Percentiles rank a stretch among this genome's conserved stretches.
Evolutionary conservation across 2,888 invertebrate genomes (phyloP).

Genomic region (Sinodicranocentrus sp.): DNA sequence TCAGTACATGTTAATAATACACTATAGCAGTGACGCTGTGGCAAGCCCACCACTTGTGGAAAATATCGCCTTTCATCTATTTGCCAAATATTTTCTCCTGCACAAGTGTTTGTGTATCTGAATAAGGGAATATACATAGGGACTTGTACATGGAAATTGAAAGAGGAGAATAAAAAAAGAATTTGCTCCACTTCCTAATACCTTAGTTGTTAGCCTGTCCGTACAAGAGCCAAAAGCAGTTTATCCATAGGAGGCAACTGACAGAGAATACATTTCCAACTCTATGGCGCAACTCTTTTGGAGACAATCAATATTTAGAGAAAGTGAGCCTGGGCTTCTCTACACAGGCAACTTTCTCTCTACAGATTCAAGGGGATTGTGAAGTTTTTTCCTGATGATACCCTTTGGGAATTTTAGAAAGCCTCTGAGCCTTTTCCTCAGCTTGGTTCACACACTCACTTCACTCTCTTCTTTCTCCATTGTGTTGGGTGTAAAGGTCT

Average conservation of each 20-base stretch:
- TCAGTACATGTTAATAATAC: slow-evolving; percentile 26
- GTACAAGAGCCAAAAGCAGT: neutral
- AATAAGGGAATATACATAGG: neutral
- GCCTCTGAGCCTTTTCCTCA: slow-evolving; percentile 18
- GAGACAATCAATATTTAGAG: slow-evolving; percentile 69
- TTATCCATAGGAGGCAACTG: neutral
- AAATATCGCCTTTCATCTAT: neutral
- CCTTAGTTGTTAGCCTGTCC: neutral
- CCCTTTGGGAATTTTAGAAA: slow-evolving; percentile 45
- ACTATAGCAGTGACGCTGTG: neutral
- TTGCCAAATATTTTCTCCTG: neutral
- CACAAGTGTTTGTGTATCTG: neutral
- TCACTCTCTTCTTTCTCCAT: neutral
- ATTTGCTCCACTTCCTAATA: neutral
- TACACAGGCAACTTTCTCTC: neutral
- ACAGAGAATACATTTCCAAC: neutral
- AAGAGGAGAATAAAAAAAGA: neutral
- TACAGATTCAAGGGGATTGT: slow-evolving; percentile 6
- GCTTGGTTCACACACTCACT: slow-evolving; percentile 2
- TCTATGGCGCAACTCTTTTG: slow-evolving; percentile 66
- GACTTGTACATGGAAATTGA: neutral
- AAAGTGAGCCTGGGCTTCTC: slow-evolving; percentile 5
- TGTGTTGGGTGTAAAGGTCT: too few species aligned
- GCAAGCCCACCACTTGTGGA: slow-evolving; percentile 26
- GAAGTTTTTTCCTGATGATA: slow-evolving; percentile 36